These are phyloP conservation scores for Cyclina sinensis DNA, from an alignment of 1,140 invertebrate species.

Conservation along the genomic window DNA sequence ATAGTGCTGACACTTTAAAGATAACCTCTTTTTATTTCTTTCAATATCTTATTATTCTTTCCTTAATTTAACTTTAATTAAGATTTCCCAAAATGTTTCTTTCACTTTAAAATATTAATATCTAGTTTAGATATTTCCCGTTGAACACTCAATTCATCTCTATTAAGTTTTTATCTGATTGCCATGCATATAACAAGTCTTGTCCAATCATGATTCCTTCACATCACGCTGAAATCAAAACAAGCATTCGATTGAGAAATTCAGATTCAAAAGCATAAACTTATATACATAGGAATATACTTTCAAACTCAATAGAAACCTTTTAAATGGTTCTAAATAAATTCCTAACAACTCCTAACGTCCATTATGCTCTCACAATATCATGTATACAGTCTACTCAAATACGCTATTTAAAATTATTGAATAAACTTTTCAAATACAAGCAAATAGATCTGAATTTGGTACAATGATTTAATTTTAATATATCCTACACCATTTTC, in stretches of 20 bases:
- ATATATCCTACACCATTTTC: too few relatives aligned
- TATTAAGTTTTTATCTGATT: neutral
- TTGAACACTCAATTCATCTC: neutral
- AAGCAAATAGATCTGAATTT: neutral
- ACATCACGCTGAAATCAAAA: slow-evolving; percentile 48
- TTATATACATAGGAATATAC: slow-evolving; percentile 47
- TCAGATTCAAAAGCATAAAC: slow-evolving; percentile 13
- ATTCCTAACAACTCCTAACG: slow-evolving; percentile 6
- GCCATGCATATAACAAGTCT: neutral
- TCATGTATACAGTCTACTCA: neutral
- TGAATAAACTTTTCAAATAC: slow-evolving; percentile 23
- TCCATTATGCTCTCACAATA: neutral
- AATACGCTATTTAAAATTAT: slow-evolving; percentile 24
- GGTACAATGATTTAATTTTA: neutral
- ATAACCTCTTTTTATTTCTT: too few relatives aligned
- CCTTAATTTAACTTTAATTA: too few relatives aligned
- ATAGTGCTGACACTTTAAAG: too few relatives aligned
- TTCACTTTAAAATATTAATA: too few relatives aligned
- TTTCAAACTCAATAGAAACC: slow-evolving; percentile 57
- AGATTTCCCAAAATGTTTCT: too few relatives aligned
- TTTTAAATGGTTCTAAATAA: slow-evolving; percentile 54
- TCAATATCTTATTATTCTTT: too few relatives aligned
- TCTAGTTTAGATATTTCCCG: too few relatives aligned
- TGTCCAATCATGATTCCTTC: neutral
- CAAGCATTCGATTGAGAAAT: slow-evolving; percentile 32